A percentile compares a stretch with the other conserved stretches of the same genome.
These are phyloP conservation scores for Crocodylus rhombifer DNA, from an alignment of 2,797 vertebrate species.

Conservation along the genomic window DNA sequence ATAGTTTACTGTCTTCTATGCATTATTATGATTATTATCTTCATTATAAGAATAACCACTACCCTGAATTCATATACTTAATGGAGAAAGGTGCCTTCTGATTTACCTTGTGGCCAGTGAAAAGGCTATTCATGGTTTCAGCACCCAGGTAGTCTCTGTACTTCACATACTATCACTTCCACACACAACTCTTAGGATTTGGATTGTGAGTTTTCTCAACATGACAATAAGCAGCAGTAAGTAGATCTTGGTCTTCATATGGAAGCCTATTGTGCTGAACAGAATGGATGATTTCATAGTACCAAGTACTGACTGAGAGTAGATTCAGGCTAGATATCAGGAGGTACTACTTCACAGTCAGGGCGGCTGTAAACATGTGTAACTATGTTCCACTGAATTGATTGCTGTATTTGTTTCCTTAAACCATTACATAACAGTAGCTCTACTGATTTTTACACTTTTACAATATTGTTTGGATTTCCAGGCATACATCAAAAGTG, in stretches of 20 bases:
- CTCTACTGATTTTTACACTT: background rate
- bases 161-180: background rate
- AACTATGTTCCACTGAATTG: background rate
- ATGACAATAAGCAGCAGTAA: constrained; percentile 56
- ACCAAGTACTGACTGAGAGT: background rate
- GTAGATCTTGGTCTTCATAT: constrained; percentile 11
- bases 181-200: constrained; percentile 29
- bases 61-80: background rate
- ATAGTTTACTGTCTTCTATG: background rate
- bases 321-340: too few species aligned
- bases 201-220: background rate
- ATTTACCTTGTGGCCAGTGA: background rate
- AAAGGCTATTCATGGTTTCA: background rate
- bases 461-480: background rate
- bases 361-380: background rate
- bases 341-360: too few species aligned
- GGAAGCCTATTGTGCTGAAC: constrained; percentile 5
- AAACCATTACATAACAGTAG: background rate
- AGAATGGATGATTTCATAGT: background rate
- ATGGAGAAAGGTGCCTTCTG: background rate
- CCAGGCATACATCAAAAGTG: background rate
- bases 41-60: background rate
- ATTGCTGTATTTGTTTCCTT: background rate
- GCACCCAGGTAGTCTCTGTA: background rate
- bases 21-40: too few species aligned